These are phyloP conservation scores for Pituophis catenifer DNA, from an alignment of 2,113 vertebrate genomes.

Conservation along the genomic window DNA sequence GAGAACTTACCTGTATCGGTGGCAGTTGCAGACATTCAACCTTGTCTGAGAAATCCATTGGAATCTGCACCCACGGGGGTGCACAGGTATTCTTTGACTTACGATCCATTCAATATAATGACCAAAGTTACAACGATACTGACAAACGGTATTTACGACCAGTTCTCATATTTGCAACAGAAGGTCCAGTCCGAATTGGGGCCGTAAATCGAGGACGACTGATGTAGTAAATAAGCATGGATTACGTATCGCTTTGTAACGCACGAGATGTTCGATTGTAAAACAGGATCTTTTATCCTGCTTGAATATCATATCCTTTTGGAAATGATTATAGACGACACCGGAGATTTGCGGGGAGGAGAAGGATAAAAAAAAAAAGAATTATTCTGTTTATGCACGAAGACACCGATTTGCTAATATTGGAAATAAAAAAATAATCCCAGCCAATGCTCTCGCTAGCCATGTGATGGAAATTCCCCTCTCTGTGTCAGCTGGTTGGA, in stretches of 20 bases:
- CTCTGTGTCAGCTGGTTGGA: background rate
- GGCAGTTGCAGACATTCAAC: no score
- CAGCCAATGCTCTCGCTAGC: background rate
- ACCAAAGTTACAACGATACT: background rate
- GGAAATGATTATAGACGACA: background rate
- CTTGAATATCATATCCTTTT: background rate
- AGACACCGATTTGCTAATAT: background rate
- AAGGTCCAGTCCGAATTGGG: background rate
- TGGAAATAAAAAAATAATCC: background rate
- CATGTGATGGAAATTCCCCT: background rate
- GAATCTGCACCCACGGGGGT: background rate
- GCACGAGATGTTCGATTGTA: background rate
- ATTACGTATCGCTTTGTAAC: background rate
- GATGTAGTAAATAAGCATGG: no score
- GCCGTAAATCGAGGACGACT: no score
- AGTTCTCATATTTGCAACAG: background rate
- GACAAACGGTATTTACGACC: background rate
- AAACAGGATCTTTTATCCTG: background rate
- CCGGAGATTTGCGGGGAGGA: background rate
- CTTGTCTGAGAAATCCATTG: background rate
- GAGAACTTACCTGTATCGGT: background rate
- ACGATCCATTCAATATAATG: no score
- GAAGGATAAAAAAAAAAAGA: accelerated
- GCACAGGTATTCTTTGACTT: background rate
- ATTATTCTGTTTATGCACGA: background rate